These are phyloP conservation scores for Teleiodes luculella DNA, from an alignment of 2,888 invertebrate species.

Conservation along the genomic window DNA sequence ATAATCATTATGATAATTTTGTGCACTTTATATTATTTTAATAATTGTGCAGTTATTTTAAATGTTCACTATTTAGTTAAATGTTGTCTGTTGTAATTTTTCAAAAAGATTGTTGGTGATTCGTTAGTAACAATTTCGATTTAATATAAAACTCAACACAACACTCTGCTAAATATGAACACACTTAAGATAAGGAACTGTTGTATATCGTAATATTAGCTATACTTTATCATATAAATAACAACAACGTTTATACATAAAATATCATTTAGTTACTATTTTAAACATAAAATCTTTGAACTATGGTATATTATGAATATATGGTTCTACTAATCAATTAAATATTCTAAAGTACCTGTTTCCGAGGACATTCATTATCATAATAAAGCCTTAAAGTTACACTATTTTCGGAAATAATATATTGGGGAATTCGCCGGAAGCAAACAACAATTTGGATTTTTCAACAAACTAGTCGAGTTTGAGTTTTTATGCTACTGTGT, in stretches of 20 bases:
- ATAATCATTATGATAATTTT: conserved; percentile 52
- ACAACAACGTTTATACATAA: conserved; percentile 63
- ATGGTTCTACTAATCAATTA: conserved; percentile 43
- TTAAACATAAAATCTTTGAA: conserved; percentile 38
- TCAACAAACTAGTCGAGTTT: no score
- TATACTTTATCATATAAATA: conserved; percentile 45
- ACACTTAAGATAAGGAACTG: conserved; percentile 57
- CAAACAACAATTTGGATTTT: no score
- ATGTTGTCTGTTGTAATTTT: conserved; percentile 19
- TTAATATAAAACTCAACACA: neutral
- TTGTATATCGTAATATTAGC: conserved; percentile 50
- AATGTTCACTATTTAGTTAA: conserved; percentile 46
- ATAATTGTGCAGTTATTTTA: conserved; percentile 57
- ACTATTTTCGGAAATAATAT: no score
- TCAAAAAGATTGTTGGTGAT: neutral
- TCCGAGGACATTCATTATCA: conserved; percentile 39
- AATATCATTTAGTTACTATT: conserved; percentile 40
- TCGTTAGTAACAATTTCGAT: neutral
- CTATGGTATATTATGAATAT: conserved; percentile 36
- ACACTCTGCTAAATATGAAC: conserved; percentile 47
- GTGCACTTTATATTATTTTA: conserved; percentile 65
- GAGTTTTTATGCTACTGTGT: neutral
- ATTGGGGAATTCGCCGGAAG: no score
- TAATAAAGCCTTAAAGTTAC: neutral
- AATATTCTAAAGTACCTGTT: conserved; percentile 55